A percentile compares a stretch with the other conserved stretches of the same genome.
Evolutionary conservation across 2,888 invertebrate genomes (phyloP).

Genomic region (Phaedon cochleariae): DNA sequence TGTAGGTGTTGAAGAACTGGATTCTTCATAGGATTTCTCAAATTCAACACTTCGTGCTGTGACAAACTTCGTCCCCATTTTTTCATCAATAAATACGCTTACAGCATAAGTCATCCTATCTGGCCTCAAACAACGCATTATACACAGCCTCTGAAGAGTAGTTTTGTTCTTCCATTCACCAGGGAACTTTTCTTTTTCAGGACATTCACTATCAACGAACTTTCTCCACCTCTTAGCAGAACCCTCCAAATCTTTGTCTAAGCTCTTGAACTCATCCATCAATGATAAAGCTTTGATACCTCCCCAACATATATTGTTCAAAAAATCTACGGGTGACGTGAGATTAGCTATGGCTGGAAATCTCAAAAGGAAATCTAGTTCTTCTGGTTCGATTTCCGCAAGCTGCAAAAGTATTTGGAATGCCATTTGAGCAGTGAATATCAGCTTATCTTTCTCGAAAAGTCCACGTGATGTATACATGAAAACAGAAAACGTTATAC

Average conservation of each 20-base stretch:
- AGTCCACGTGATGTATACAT: constrained; percentile 90
- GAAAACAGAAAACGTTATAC: constrained; percentile 86
- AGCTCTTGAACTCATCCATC: constrained; percentile 81
- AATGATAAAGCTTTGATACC: constrained; percentile 82
- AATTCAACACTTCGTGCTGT: constrained; percentile 83
- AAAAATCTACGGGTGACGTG: constrained; percentile 82
- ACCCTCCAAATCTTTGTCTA: constrained; percentile 92
- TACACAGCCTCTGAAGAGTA: constrained; percentile 85
- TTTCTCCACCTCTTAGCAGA: constrained; percentile 93
- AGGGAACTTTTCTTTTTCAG: constrained; percentile 92
- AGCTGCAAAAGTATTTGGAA: constrained; percentile 69
- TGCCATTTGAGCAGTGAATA: constrained; percentile 87
- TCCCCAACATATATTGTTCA: constrained; percentile 86
- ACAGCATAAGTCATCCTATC: constrained; percentile 96
- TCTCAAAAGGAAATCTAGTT: constrained; percentile 87
- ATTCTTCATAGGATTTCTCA: constrained; percentile 86
- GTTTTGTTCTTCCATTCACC: constrained; percentile 96
- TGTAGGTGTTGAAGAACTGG: constrained; percentile 83
- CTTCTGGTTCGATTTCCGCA: constrained; percentile 76
- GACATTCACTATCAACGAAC: constrained; percentile 89
- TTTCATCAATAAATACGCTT: constrained; percentile 87
- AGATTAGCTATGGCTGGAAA: constrained; percentile 82
- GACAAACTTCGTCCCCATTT: constrained; percentile 83
- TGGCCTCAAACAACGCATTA: constrained; percentile 89
- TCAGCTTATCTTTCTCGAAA: constrained; percentile 91